phyloP scores from a whole-genome alignment of 2,888 invertebrate species.

The Ormyrus rosae region DNA sequence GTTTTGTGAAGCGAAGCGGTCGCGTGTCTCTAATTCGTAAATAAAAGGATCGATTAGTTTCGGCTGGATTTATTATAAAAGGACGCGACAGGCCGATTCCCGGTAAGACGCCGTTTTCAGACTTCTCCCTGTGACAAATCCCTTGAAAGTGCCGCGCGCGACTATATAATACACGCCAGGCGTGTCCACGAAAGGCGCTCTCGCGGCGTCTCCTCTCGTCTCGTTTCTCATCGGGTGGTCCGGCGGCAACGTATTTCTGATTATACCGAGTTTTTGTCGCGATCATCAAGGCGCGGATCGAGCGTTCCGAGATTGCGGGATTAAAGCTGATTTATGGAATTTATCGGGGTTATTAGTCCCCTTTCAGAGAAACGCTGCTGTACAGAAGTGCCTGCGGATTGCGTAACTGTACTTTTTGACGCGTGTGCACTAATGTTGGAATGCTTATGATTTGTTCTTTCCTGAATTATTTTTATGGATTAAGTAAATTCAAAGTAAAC shows the following conservation, averaged over 20 bases:
- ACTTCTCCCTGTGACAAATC: constrained; percentile 60
- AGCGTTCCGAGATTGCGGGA: too few relatives aligned
- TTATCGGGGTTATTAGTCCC: too few relatives aligned
- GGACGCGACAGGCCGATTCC: constrained; percentile 40
- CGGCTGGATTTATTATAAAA: constrained; percentile 32
- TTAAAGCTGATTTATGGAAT: too few relatives aligned
- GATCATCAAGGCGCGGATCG: too few relatives aligned
- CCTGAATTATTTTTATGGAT: too few relatives aligned
- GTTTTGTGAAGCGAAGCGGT: not conserved
- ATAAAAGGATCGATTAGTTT: constrained; percentile 25
- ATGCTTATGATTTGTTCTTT: too few relatives aligned
- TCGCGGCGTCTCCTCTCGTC: not conserved
- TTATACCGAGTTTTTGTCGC: not conserved
- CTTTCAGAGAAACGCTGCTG: too few relatives aligned
- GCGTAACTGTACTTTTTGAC: not conserved
- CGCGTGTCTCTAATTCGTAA: constrained; percentile 30
- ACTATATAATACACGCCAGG: not conserved
- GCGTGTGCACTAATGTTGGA: too few relatives aligned
- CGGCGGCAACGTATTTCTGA: not conserved
- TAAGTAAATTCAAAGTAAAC: too few relatives aligned
- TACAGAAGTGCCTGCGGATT: not conserved
- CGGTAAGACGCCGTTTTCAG: constrained; percentile 20
- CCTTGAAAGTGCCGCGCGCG: constrained; percentile 62
- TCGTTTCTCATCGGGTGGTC: constrained; percentile 21
- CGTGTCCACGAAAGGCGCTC: not conserved